phyloP scores from a whole-genome alignment of 1,140 invertebrate genomes.

The Cyphomyrmex costatus region DNA sequence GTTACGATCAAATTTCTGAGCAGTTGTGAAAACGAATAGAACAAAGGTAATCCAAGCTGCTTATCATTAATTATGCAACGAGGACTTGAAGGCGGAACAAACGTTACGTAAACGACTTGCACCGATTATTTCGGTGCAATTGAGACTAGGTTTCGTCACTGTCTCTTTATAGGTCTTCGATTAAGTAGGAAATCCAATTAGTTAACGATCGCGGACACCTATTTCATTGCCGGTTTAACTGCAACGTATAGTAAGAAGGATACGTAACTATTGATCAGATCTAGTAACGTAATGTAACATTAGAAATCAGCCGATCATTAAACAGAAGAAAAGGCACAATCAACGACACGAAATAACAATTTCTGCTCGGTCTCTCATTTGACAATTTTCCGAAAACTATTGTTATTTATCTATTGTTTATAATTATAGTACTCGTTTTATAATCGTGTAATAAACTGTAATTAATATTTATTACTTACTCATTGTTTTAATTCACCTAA shows the following conservation, averaged over 20 bases:
- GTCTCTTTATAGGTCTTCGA: constrained; percentile 27
- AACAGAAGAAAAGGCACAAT: constrained; percentile 11
- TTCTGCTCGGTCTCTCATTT: constrained; percentile 8
- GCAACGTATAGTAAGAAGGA: constrained; percentile 18
- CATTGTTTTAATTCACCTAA: not conserved
- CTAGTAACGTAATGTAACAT: constrained; percentile 45
- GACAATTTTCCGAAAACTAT: constrained; percentile 9
- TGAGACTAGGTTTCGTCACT: constrained; percentile 27
- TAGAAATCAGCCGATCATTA: constrained; percentile 53
- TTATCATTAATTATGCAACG: constrained; percentile 35
- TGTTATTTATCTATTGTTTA: not conserved
- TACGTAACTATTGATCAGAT: constrained; percentile 29
- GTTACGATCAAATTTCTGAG: not conserved
- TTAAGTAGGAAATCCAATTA: constrained; percentile 58
- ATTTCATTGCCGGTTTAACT: not conserved
- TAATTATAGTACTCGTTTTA: not conserved
- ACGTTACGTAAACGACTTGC: constrained; percentile 18
- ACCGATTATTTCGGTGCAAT: constrained; percentile 47
- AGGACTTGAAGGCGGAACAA: constrained; percentile 6
- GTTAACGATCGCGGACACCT: constrained; percentile 10
- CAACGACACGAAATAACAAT: not conserved
- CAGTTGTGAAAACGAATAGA: constrained; percentile 1
- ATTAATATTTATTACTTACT: not conserved
- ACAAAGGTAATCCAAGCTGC: constrained; percentile 23
- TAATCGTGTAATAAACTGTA: not conserved